Percentiles rank a stretch among this genome's conserved stretches.
phyloP scores from a whole-genome alignment of 2,113 vertebrate species.

The Bos taurus region ARS-UCD2.0 NC_037349.1:11711001-11711500 shows the following conservation, averaged over 20 bases:
- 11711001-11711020: not conserved
- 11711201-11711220: not conserved
- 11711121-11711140: not conserved
- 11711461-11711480: too few relatives aligned
- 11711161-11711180: not conserved
- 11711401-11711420: too few relatives aligned
- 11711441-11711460: too few relatives aligned
- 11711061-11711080: not conserved
- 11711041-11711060: not conserved
- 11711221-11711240: not conserved
- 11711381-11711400: not conserved
- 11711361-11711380: not conserved
- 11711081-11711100: not conserved
- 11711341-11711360: not conserved
- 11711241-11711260: not conserved
- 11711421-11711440: too few relatives aligned
- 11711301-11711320: not conserved
- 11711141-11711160: not conserved
- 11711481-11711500: too few relatives aligned
- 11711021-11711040: not conserved
- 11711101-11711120: not conserved
- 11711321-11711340: not conserved
- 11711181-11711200: not conserved
- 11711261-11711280: not conserved
- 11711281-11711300: not conserved